Base-by-base conservation (phyloP, 2,888 invertebrate genomes). In the Acanthococcus lagerstroemiae region DNA sequence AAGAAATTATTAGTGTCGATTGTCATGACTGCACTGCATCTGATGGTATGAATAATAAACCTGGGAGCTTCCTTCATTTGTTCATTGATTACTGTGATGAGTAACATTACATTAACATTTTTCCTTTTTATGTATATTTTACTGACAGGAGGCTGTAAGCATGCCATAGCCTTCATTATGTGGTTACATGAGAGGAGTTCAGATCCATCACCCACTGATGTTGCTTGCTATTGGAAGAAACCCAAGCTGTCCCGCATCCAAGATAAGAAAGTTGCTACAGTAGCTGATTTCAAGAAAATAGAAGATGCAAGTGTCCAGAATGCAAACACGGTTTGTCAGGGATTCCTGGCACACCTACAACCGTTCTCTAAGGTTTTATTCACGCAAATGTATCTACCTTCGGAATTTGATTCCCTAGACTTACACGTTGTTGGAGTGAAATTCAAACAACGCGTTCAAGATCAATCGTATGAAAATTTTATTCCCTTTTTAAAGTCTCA, bases 71-170 rank as follows among this genome's bases (percentile, higher is more conserved):
- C n/a, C n/a, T n/a, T n/a, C n/a, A n/a, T n/a, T n/a, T n/a, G n/a
- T n/a, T n/a, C n/a, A n/a, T n/a, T n/a, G n/a, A n/a, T n/a, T n/a
- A n/a, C n/a, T n/a, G n/a, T n/a, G n/a, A n/a, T 56, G 37, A 48
- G 44, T 9, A 7, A 37, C 7, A 7, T 37, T 37, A 15, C 7
- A 37, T 9, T 37, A 9, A 9, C 7, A 15, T 37, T 37, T 9
- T 15, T 15, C 37, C 37, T 37, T 15, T 37, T 37, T 37, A n/a
- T n/a, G n/a, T n/a, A n/a, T n/a, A n/a, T 30, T 48, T 17, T 9
- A 9, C n/a, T 17, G 19, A 15, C n/a, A 69, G 71, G 71, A 60
- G 70, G 70, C n/a, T 71, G 71, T 61, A 71, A 71, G 44, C 70
- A 70, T 67, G 66, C 69, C 25, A 45, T 69, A 21, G 70, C 71